Evolutionary conservation across 2,888 invertebrate genomes (phyloP).

Genomic region (Endotricha flammealis): DNA sequence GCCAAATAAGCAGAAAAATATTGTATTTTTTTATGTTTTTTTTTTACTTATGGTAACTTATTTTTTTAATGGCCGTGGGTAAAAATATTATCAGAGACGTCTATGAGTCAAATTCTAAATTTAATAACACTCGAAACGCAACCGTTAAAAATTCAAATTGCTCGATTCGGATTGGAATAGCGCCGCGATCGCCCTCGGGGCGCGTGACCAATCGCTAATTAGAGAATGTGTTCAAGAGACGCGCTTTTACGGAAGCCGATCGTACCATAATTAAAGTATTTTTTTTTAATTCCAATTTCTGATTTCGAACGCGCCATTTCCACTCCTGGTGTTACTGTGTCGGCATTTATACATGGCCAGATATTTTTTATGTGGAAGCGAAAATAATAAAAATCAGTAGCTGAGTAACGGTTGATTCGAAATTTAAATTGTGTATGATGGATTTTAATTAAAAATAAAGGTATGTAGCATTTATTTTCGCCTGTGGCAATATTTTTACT

Average conservation of each 20-base stretch:
- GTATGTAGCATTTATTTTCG: conserved; percentile 5
- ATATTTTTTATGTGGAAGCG: conserved; percentile 20
- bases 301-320: conserved; percentile 63
- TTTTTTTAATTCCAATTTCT: conserved; percentile 64
- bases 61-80: too few species aligned
- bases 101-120: conserved; percentile 16
- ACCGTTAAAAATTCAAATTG: conserved; percentile 73
- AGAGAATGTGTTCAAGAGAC: conserved; percentile 63
- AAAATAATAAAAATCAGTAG: conserved; percentile 24
- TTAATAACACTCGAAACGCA: conserved; percentile 30
- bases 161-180: conserved; percentile 61
- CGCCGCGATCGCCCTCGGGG: conserved; percentile 54
- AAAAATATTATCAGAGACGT: too few species aligned
- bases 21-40: too few species aligned
- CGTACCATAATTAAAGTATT: conserved; percentile 69
- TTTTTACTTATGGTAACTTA: too few species aligned
- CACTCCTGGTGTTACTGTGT: conserved; percentile 61
- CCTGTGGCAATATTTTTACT: not conserved
- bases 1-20: too few species aligned
- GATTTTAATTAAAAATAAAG: conserved; percentile 9
- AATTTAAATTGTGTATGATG: conserved; percentile 3
- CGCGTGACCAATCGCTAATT: conserved; percentile 78
- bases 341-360: conserved; percentile 29
- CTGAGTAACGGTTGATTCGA: conserved; percentile 18
- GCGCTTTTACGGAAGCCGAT: conserved; percentile 71